These are phyloP conservation scores for Enteromius radiatus DNA, from an alignment of 2,797 vertebrate species.

Conservation along the genomic window DNA sequence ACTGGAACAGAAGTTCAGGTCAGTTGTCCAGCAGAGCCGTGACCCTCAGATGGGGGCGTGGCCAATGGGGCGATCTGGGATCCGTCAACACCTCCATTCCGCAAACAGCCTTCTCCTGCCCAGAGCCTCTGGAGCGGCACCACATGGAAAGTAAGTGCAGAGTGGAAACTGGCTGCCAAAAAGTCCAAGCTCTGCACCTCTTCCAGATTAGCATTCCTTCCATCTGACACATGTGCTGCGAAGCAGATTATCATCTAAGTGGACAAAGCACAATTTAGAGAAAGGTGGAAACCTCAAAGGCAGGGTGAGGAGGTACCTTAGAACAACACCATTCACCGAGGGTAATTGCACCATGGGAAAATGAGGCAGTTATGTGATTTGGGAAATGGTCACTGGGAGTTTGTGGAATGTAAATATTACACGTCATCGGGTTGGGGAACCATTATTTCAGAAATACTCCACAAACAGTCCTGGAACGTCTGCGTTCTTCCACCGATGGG, in stretches of 20 bases:
- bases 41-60: conserved; percentile 56
- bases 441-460: neutral
- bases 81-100: conserved; percentile 84
- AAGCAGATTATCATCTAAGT: conserved; percentile 87
- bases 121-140: conserved; percentile 88
- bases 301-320: conserved; percentile 39
- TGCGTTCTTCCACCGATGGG: conserved; percentile 26
- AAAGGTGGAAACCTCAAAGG: conserved; percentile 57
- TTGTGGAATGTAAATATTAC: conserved; percentile 44
- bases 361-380: conserved; percentile 43
- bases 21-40: conserved; percentile 52
- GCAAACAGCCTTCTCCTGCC: conserved; percentile 80
- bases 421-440: conserved; percentile 30
- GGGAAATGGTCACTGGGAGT: conserved; percentile 17
- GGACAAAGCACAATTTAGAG: conserved; percentile 70
- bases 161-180: conserved; percentile 92
- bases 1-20: conserved; percentile 38
- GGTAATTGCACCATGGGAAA: conserved; percentile 48
- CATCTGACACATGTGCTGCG: conserved; percentile 88
- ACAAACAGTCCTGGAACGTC: conserved; percentile 8
- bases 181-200: conserved; percentile 84
- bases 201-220: conserved; percentile 96
- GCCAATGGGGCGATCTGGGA: conserved; percentile 82
- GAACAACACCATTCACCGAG: conserved; percentile 34
- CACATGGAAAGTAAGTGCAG: conserved; percentile 90